Base-by-base conservation (phyloP, 2,797 vertebrate species). In the Catostomus latipinnis region DNA sequence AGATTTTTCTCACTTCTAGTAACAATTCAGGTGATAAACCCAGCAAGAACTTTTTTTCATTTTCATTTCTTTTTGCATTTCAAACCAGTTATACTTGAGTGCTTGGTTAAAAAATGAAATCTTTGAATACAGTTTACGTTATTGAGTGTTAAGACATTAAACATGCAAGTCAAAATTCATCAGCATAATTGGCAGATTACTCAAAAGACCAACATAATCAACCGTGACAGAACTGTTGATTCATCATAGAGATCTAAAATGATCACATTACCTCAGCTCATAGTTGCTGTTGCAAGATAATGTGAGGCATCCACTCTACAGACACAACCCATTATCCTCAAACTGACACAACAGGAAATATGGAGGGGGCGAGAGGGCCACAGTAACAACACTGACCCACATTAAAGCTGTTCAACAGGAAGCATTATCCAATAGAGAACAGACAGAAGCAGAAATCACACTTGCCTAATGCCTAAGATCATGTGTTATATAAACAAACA, bases 331-430 rank as follows among this genome's bases (percentile, higher is more conserved):
- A 48, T 63, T 53, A 57, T 62, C 46, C 56, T 62, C 49, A 60
- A 45, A 76, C 63, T 78, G 46, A 74, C 72, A 73, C 18, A 4
- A 12, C 16, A 18, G 57, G 71, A 82, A 70, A 65, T 60, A 14
- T 54, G 61, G n/a, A 61, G 16, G 34, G 34, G 34, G 34, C 34
- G 34, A 34, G 34, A 18, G 8, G 16, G 16, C 67, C 79, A 84
- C 53, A 7, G 76, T 58, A 81, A 82, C 79, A 82, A 82, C 86
- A 69, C 67, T 88, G 86, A 91, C 84, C 86, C 85, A 89, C 73
- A 90, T 92, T 84, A 83, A 80, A 70, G 48, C 74, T 81, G 62
- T 80, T 74, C 78, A 81, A 85, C 87, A 86, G 86, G 74, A 80
- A 85, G 88, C 82, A 70, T 87, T 34, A 86, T 85, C 48, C 76